Conservation (phyloP, 2,888 invertebrate species). For the Cephonodes hylas region DNA sequence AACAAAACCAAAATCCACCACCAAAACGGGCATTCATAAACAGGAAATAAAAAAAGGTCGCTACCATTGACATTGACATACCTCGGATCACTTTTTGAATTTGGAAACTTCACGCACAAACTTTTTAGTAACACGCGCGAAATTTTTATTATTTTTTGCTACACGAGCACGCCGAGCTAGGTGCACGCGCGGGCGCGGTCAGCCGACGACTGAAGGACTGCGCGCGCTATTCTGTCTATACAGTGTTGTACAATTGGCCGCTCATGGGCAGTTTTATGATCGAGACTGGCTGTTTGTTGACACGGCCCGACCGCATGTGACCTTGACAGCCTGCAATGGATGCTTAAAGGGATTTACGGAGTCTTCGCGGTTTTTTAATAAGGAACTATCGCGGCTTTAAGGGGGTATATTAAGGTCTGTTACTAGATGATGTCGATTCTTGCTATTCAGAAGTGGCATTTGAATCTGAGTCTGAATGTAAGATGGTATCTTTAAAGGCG, state of each 20-base stretch:
- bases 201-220: constrained; percentile 8
- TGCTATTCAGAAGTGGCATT: no score
- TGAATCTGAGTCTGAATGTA: no score
- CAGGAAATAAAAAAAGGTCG: background rate
- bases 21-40: background rate
- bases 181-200: constrained; percentile 10
- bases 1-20: constrained; percentile 1
- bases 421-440: background rate
- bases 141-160: background rate
- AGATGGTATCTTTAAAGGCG: no score
- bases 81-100: constrained; percentile 1
- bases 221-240: background rate
- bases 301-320: background rate
- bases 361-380: background rate
- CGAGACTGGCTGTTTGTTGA: background rate
- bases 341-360: background rate
- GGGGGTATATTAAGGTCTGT: background rate
- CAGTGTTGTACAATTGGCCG: background rate
- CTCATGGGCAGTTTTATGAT: constrained; percentile 5
- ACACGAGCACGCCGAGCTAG: background rate
- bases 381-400: background rate
- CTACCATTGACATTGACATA: constrained; percentile 7
- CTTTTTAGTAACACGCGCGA: background rate
- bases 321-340: background rate
- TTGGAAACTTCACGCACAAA: constrained; percentile 6